phyloP scores from a whole-genome alignment of 1,140 invertebrate genomes.

The Eufriesea mexicana region DNA sequence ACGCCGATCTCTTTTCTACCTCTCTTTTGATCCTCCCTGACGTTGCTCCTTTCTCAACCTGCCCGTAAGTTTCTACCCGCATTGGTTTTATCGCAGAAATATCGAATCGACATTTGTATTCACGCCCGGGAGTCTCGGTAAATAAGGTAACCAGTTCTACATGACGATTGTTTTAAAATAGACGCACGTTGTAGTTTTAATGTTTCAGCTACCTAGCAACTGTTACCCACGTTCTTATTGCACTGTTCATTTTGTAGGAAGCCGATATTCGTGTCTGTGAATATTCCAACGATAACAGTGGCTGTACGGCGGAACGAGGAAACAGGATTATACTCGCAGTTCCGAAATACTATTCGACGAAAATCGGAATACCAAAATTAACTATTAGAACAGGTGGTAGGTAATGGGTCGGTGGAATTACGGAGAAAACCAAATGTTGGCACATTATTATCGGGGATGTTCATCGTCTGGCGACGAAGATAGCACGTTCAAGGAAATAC shows the following conservation, averaged over 20 bases:
- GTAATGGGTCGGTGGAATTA: constrained; percentile 49
- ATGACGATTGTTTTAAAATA: not conserved
- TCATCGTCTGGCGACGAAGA: constrained; percentile 40
- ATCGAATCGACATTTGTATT: not conserved
- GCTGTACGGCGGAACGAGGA: not conserved
- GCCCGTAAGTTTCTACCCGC: too few relatives aligned
- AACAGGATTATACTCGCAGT: not conserved
- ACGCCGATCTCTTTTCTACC: not conserved
- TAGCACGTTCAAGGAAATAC: constrained; percentile 34
- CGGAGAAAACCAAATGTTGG: constrained; percentile 37
- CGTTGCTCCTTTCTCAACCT: too few relatives aligned
- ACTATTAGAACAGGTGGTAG: constrained; percentile 51
- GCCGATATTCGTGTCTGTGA: not conserved
- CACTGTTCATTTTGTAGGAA: not conserved
- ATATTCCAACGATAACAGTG: not conserved
- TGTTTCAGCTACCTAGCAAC: not conserved
- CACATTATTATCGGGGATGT: constrained; percentile 62
- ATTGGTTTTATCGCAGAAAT: too few relatives aligned
- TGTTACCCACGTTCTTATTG: not conserved
- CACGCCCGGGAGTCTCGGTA: too few relatives aligned
- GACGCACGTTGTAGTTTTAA: not conserved
- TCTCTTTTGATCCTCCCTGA: not conserved
- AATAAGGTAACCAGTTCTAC: not conserved
- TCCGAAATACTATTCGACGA: not conserved
- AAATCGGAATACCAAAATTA: constrained; percentile 50